Evolutionary conservation across 2,113 vertebrate species (phyloP).

Genomic region (Pseudorectes ferrugineus): DNA sequence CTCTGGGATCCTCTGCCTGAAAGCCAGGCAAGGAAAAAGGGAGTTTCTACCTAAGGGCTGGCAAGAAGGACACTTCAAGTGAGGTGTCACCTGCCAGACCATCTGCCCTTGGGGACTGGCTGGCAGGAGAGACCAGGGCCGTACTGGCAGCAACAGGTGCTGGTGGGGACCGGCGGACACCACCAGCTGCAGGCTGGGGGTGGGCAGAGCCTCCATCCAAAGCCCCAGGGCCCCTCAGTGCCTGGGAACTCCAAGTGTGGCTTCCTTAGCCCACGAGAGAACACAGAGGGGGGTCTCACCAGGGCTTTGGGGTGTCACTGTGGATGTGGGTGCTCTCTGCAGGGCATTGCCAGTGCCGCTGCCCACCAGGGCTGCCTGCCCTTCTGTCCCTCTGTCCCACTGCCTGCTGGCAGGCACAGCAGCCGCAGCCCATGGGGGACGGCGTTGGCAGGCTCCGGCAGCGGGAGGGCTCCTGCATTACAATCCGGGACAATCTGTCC

Average conservation of each 20-base stretch:
- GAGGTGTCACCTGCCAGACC: background rate
- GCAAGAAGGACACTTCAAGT: background rate
- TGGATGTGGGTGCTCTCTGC: background rate
- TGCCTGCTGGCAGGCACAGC: background rate
- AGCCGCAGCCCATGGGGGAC: background rate
- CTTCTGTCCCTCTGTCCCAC: background rate
- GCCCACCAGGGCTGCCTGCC: fast-evolving
- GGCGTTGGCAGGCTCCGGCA: background rate
- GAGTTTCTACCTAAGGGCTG: background rate
- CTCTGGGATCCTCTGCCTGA: background rate
- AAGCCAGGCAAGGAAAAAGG: background rate
- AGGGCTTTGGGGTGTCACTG: background rate
- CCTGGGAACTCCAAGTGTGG: background rate
- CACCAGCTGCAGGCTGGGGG: background rate
- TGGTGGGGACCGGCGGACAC: background rate
- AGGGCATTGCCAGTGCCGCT: fast-evolving
- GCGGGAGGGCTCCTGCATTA: constrained; percentile 11
- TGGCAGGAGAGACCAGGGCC: background rate
- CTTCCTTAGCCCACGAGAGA: fast-evolving
- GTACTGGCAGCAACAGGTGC: background rate
- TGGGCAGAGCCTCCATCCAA: background rate
- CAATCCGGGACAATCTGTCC: constrained; percentile 40
- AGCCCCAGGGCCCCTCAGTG: background rate
- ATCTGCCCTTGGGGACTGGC: background rate
- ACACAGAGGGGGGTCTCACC: fast-evolving